phyloP scores from a whole-genome alignment of 37 sponge, comb jelly and placozoan species.

The Ephydatia muelleri region DNA sequence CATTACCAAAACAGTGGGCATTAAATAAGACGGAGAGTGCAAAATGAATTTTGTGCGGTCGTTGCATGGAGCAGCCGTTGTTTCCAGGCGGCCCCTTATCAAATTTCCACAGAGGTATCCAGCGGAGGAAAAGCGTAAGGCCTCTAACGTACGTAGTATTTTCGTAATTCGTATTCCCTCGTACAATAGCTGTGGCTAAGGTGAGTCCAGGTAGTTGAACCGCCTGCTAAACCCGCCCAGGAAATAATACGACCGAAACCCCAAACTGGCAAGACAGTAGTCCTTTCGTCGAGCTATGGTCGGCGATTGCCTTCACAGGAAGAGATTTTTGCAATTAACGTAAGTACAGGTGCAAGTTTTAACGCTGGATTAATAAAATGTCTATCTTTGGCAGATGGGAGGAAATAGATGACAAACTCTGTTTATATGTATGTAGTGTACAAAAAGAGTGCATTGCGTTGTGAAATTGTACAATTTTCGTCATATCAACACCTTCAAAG shows the following conservation, averaged over 20 bases:
- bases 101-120: constrained; percentile 26
- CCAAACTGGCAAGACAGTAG: background rate
- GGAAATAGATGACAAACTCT: background rate
- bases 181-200: background rate
- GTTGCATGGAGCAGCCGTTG: background rate
- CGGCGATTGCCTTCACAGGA: constrained; percentile 3
- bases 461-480: background rate
- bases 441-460: background rate
- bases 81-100: constrained; percentile 7
- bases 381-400: background rate
- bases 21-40: background rate
- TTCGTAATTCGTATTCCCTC: background rate
- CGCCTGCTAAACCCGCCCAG: background rate
- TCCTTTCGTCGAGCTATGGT: constrained; percentile 19
- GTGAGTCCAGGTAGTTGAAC: background rate
- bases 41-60: background rate
- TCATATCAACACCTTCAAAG: background rate
- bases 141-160: background rate
- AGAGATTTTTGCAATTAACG: constrained; percentile 50
- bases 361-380: background rate
- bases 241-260: background rate
- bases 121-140: constrained; percentile 31
- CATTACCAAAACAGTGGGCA: background rate
- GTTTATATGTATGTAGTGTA: background rate
- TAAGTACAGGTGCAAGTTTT: constrained; percentile 3